Percentiles rank a stretch among this genome's conserved stretches.
Evolutionary conservation across 30 jellyfish, hydroid and myxozoan genomes (phyloP).

Genomic region (Phacellophora camtschatica): DNA sequence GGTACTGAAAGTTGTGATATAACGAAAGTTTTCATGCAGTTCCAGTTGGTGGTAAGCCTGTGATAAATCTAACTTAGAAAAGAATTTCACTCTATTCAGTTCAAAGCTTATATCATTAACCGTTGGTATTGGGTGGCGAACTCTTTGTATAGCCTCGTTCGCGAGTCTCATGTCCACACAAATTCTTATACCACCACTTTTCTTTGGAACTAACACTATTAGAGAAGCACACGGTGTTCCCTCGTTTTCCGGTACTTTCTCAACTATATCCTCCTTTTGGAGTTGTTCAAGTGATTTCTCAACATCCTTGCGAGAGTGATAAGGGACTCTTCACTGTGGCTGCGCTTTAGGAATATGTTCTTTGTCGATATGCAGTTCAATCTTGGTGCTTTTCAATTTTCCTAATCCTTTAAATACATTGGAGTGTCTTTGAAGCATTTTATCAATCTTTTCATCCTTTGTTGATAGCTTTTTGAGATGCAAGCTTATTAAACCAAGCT

Average conservation of each 20-base stretch:
- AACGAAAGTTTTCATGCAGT: background rate
- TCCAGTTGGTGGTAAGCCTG: constrained; percentile 52
- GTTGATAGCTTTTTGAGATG: background rate
- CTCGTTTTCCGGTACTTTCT: constrained; percentile 11
- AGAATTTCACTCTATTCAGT: constrained; percentile 10
- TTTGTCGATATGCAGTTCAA: background rate
- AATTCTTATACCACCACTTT: constrained; percentile 7
- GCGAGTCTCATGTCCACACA: constrained; percentile 48
- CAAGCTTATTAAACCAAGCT: no score
- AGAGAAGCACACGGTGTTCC: constrained; percentile 19
- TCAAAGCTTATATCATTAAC: background rate
- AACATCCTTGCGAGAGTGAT: background rate
- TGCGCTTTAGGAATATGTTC: background rate
- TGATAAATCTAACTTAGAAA: constrained; percentile 9
- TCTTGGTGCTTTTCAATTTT: background rate
- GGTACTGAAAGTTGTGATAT: constrained; percentile 32
- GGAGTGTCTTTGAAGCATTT: background rate
- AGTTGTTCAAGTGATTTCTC: background rate
- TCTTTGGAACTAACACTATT: constrained; percentile 6
- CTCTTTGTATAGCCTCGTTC: constrained; percentile 25
- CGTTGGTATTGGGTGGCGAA: constrained; percentile 34
- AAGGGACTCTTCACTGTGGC: background rate
- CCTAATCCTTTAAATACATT: constrained; percentile 20
- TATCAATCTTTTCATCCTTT: background rate
- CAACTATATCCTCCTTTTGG: constrained; percentile 6